Evolutionary conservation across 1,140 invertebrate genomes (phyloP), one percentile per base, ranked within the genome.

Genomic region (Bemisia tabaci): DNA sequence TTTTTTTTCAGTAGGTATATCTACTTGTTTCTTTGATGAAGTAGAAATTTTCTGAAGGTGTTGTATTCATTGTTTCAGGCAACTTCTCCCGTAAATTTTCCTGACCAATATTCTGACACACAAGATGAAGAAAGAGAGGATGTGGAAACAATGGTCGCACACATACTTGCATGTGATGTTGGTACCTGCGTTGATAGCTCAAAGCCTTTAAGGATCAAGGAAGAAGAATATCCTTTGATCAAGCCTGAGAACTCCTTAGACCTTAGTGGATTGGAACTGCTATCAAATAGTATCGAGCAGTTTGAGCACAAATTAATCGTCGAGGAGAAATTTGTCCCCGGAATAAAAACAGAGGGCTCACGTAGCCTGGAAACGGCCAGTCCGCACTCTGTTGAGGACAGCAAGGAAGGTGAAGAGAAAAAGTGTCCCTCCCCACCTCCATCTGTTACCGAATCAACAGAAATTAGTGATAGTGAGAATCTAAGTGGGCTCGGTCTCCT

Each of bases 261-360:
- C 74, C 76, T 90, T 1, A 90, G 88, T 71, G 91, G 91, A 0
- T 74, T 93, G 58, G 88, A 92, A 77, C 74, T 93, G 21, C 74
- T 92, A 5, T 91, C 89, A 0, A 91, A 90, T 71, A 91, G 88
- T 72, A 90, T 91, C 64, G 86, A 86, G 68, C 85, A 88, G 68
- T 83, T 87, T 68, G 87, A 88, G 71, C 33, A 68, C 68, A 62
- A 60, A 77, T 17, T 48, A 9, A 48, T 48, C 33, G 17, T 9
- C 5, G 33, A 48, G 33, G 33, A 48, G 33, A 17, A 48, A 48
- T 9, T 9, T 48, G 5, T 48, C 5, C 33, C 33, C 21, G 61
- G 63, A 71, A 67, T 62, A 68, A 33, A 61, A 39, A 33, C 23
- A 60, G 27, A 64, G 9, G n/a, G 21, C 11, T 63, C 63, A 9